phyloP scores from a whole-genome alignment of 2,113 vertebrate species.

The Sturnus vulgaris region DNA sequence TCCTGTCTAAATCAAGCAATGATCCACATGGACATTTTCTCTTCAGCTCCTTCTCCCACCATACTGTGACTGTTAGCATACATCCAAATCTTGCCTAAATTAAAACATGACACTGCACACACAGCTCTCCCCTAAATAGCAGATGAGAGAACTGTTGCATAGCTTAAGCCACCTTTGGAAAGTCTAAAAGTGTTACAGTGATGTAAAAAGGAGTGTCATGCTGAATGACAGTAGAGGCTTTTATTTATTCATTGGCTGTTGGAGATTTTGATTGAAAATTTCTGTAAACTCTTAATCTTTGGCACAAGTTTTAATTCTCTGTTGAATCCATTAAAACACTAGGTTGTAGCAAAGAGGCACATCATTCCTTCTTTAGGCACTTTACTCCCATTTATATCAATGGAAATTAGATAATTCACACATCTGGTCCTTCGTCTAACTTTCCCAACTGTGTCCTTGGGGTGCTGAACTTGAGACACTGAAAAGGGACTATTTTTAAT shows the following conservation, averaged over 20 bases:
- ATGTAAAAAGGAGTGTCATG: not conserved
- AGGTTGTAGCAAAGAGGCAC: not conserved
- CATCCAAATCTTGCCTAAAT: not conserved
- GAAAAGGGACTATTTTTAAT: not conserved
- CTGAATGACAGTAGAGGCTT: not conserved
- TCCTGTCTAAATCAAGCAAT: not conserved
- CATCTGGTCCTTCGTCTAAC: not conserved
- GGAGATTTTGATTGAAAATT: not conserved
- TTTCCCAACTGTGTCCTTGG: not conserved
- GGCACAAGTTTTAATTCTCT: not conserved
- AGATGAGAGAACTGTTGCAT: not conserved
- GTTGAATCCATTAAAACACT: conserved; percentile 18
- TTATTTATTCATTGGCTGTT: not conserved
- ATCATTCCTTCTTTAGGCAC: not conserved
- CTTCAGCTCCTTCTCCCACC: not conserved
- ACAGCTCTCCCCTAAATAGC: not conserved
- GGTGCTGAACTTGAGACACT: not conserved
- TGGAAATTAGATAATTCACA: conserved; percentile 39
- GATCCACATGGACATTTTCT: not conserved
- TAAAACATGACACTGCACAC: not conserved
- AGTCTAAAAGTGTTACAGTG: not conserved
- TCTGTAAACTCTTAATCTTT: not conserved
- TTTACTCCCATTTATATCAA: not conserved
- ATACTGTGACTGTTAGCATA: not conserved
- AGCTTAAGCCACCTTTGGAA: not conserved